Conservation (phyloP, 2,888 invertebrate species). For the Drosophila trichaetosa region DNA sequence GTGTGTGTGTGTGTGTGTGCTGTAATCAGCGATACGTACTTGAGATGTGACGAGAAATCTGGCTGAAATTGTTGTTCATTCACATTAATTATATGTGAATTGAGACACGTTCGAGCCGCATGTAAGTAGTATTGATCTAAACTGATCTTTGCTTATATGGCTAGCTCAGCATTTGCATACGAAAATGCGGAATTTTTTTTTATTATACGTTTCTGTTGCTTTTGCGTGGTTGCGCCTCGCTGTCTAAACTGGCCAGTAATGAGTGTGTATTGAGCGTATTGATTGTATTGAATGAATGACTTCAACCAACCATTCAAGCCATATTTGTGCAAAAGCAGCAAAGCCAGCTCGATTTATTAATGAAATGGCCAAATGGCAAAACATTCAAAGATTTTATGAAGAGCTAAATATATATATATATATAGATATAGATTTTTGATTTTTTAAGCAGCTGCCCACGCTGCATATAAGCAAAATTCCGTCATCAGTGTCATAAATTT, state of each 20-base stretch:
- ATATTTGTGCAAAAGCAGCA: constrained; percentile 64
- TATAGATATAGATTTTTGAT: constrained; percentile 12
- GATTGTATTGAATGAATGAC: constrained; percentile 19
- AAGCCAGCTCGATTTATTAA: constrained; percentile 63
- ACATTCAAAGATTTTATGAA: constrained; percentile 46
- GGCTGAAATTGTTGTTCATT: constrained; percentile 49
- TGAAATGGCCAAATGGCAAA: constrained; percentile 54
- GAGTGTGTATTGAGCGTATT: constrained; percentile 22
- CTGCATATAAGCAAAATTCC: constrained; percentile 39
- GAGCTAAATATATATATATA: constrained; percentile 11
- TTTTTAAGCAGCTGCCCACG: constrained; percentile 36
- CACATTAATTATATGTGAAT: constrained; percentile 74
- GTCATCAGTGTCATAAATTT: constrained; percentile 68
- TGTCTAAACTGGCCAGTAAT: constrained; percentile 42
- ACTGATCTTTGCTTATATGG: constrained; percentile 58
- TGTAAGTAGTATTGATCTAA: constrained; percentile 39
- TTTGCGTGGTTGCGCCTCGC: constrained; percentile 62
- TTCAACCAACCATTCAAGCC: constrained; percentile 42
- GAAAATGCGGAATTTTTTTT: constrained; percentile 47
- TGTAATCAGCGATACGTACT: constrained; percentile 43
- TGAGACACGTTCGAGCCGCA: constrained; percentile 65
- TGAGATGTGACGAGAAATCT: constrained; percentile 25
- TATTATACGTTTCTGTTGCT: not conserved
- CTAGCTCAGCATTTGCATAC: constrained; percentile 61
- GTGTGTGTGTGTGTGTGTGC: constrained; percentile 1